Percentiles rank a stretch among this genome's conserved stretches.
phyloP scores from a whole-genome alignment of 2,113 vertebrate genomes.

The Campylomormyrus tamandua region DNA sequence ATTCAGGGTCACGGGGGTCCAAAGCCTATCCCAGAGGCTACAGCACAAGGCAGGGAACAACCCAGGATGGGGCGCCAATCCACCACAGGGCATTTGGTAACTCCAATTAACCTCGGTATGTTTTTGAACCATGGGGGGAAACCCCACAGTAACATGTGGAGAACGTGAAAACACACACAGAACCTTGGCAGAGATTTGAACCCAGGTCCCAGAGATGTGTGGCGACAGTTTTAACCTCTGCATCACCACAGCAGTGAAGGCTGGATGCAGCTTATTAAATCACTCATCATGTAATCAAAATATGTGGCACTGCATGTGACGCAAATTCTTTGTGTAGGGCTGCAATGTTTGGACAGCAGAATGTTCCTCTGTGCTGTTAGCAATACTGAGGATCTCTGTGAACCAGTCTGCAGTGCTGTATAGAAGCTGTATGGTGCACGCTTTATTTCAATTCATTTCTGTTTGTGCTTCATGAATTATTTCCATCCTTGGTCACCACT shows the following conservation, averaged over 20 bases:
- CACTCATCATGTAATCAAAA: neutral
- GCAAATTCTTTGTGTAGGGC: neutral
- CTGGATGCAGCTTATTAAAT: neutral
- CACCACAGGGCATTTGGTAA: neutral
- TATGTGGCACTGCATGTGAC: neutral
- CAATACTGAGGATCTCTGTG: neutral
- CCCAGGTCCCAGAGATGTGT: neutral
- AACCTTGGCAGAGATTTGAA: neutral
- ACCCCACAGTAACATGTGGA: neutral
- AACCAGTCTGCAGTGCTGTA: neutral
- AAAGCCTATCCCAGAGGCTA: neutral
- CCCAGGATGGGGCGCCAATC: neutral
- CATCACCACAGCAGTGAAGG: neutral
- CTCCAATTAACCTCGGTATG: neutral
- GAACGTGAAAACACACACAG: neutral
- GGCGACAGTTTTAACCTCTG: neutral
- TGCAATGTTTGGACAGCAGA: neutral
- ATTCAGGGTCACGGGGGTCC: neutral
- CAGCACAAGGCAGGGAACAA: neutral
- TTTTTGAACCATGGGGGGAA: neutral
- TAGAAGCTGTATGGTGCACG: neutral
- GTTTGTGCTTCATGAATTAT: neutral
- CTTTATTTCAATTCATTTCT: neutral
- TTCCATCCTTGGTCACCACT: neutral
- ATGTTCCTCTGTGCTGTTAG: neutral